phyloP scores from a whole-genome alignment of 2,797 vertebrate species.

The Micrastur ruficollis region DNA sequence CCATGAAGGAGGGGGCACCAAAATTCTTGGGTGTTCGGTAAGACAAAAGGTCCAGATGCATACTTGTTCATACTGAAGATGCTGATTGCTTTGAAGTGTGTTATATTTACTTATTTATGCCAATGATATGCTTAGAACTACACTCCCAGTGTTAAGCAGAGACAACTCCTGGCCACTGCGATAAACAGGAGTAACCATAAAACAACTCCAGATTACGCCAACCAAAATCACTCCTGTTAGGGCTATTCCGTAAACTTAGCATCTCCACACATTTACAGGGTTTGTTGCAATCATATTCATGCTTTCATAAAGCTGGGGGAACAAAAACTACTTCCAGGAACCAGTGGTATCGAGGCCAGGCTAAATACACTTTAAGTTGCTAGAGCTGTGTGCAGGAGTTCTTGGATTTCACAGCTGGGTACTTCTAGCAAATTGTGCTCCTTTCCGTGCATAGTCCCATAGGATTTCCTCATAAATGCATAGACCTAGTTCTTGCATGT shows the following conservation, averaged over 20 bases:
- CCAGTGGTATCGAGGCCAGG: background rate
- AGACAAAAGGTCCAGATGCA: background rate
- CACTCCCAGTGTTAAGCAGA: background rate
- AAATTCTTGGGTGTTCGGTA: background rate
- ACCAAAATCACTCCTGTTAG: background rate
- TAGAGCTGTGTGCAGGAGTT: background rate
- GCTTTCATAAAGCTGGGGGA: background rate
- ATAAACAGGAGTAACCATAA: background rate
- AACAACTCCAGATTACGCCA: background rate
- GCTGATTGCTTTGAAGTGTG: background rate
- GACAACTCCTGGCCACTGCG: background rate
- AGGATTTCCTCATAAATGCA: conserved; percentile 49
- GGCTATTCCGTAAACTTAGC: background rate
- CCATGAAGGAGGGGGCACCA: background rate
- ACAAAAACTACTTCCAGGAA: conserved; percentile 1
- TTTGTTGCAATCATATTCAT: background rate
- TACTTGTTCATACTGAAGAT: background rate
- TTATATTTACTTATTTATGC: background rate
- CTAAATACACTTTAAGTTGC: background rate
- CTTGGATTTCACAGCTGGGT: conserved; percentile 58
- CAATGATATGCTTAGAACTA: background rate
- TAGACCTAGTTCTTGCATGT: conserved; percentile 19
- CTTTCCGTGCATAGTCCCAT: background rate
- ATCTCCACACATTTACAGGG: background rate
- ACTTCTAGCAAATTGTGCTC: conserved; percentile 50